Base-by-base conservation (phyloP, 2,888 invertebrate species). In the Laothoe populi region DNA sequence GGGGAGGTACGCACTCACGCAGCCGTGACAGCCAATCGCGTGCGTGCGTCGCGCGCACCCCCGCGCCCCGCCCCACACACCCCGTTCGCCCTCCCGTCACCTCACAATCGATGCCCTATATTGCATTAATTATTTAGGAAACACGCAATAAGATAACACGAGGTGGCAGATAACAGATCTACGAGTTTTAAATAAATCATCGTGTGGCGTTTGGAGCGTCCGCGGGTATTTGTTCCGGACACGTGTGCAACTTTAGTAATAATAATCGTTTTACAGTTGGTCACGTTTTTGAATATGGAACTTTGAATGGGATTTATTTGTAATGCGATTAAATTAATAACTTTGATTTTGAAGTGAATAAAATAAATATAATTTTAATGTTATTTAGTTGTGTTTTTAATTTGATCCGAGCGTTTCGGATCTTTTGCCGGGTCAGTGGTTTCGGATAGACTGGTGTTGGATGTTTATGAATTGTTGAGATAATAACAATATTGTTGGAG, bases 61-160 rank as follows among this genome's bases (percentile, higher is more conserved):
- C 90, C 89, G 84, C 87, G 72, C 87, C 77, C 83, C 71, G 72
- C 78, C 71, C 79, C 82, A 53, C 53, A 35, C 53, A 53, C 86
- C 82, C 86, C 87, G 87, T 82, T 82, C 88, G 69, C 79, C 82
- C 87, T 79, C 84, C 90, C 87, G 85, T 86, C 92, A 90, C 91
- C 91, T 92, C 87, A 92, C 91, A 92, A 92, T 92, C 92, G 92
- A 92, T 92, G 92, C 92, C 92, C 92, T 92, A 92, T 91, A 92
- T 92, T 92, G 92, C 93, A 93, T 93, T 93, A 93, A 93, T 93
- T 93, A 93, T 93, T 93, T 92, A 92, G 91, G 92, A 92, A 93
- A 91, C 93, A 93, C 93, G 92, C 93, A 92, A 93, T 92, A 91
- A 92, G 92, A 92, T 92, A 93, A 92, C 92, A 87, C 86, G 83